Percentiles rank a stretch among this genome's conserved stretches.
These are phyloP conservation scores for Ptychobarbus kaznakovi DNA, from an alignment of 2,797 vertebrate genomes.

Conservation along the genomic window DNA sequence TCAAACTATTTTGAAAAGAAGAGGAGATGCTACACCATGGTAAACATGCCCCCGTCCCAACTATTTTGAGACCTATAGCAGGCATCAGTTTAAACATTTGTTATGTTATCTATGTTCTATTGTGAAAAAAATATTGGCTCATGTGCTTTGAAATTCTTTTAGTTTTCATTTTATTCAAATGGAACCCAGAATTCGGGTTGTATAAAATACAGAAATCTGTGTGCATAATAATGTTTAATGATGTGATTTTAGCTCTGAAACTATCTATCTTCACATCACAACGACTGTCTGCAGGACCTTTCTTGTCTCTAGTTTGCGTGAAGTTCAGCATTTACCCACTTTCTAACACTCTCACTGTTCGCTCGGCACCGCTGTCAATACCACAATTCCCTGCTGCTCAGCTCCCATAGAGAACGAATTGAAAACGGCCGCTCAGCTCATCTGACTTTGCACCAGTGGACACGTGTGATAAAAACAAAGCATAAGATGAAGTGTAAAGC, in stretches of 20 bases:
- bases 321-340: not conserved
- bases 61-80: no score
- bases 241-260: not conserved
- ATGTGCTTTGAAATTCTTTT: no score
- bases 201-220: not conserved
- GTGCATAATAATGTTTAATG: not conserved
- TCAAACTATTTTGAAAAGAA: no score
- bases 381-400: conserved; percentile 28
- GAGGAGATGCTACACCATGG: no score
- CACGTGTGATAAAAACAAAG: conserved; percentile 44
- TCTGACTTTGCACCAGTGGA: conserved; percentile 49
- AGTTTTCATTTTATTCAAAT: no score
- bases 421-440: conserved; percentile 1
- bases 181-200: no score
- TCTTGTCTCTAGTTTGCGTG: not conserved
- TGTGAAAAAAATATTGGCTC: no score
- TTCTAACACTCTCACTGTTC: not conserved
- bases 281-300: not conserved
- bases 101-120: no score
- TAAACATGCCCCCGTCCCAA: no score
- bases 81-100: no score
- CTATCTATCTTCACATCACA: not conserved
- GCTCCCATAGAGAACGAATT: conserved; percentile 15
- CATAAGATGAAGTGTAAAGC: conserved; percentile 36
- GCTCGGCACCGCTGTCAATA: not conserved